Base-by-base conservation (phyloP, 2,113 vertebrate species). In the Apteryx mantelli region DNA sequence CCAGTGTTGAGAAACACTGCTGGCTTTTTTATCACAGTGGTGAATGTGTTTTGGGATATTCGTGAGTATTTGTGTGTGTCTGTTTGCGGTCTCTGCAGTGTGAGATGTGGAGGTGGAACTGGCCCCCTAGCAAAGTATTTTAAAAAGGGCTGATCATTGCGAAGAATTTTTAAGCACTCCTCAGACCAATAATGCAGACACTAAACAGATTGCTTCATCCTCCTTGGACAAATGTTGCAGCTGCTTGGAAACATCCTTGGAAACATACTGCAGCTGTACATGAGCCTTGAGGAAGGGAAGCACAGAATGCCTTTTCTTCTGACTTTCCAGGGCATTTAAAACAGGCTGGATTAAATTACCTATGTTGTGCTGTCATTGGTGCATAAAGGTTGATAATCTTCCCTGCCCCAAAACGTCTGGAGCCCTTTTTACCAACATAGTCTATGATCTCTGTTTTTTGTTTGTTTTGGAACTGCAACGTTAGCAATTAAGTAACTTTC, bases 161-260 rank as follows among this genome's bases (percentile, higher is more conserved):
- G 36, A 19, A 1, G 4, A 32, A 46, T 46, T 68, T 18, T 34
- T 81, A 73, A 88, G 24, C 24, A 18, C 58, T 77, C 68, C 58
- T 89, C 36, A 93, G 82, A 94, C 75, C 95, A 94, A 66, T 85
- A 38, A 89, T 71, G 69, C 88, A 87, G 85, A 94, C 65, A 60
- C 56, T 84, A 75, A 91, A 89, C 75, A 94, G 65, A 76, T 71
- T 60, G 15, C 36, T 89, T 66, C 65, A 64, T 76, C 65, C 84
- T 93, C 38, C 82, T 89, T 0, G 5, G 65, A 79, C 74, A 91
- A 91, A 91, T 36, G 52, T 58, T 84, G 61, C 92, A 94, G 82
- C 64, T 93, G 73, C 81, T 84, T 89, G 56, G 52, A 90, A 63
- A 78, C 17, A 81, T 19, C 11, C 42, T 46, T 46, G 44, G 16